These are phyloP conservation scores for Morbakka virulenta DNA, from an alignment of 30 jellyfish, hydroid and myxozoan genomes.

Conservation along the genomic window DNA sequence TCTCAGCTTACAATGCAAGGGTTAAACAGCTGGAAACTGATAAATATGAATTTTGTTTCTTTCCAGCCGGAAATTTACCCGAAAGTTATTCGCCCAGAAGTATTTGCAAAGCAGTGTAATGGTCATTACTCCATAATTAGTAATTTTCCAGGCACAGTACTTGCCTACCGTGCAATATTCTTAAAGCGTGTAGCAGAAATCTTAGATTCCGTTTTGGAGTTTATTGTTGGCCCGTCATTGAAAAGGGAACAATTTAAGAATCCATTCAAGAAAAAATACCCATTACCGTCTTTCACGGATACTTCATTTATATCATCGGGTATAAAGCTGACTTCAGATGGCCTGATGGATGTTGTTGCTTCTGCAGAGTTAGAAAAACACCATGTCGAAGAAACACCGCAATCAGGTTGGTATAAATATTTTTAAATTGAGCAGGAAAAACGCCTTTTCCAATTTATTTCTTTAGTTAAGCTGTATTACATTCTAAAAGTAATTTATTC, in stretches of 20 bases:
- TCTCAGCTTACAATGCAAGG: too few species aligned
- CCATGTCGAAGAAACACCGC: too few species aligned
- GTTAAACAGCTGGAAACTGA: too few species aligned
- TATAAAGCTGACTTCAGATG: conserved; percentile 2
- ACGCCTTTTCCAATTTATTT: too few species aligned
- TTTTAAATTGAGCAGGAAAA: too few species aligned
- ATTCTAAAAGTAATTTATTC: too few species aligned
- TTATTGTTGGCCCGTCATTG: conserved; percentile 82
- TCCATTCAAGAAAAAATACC: conserved; percentile 30
- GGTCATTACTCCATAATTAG: conserved; percentile 57
- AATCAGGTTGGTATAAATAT: too few species aligned
- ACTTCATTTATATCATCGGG: conserved; percentile 76
- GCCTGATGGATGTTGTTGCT: neutral
- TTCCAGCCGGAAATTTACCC: conserved; percentile 66
- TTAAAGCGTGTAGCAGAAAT: conserved; percentile 73
- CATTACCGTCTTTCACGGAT: conserved; percentile 52
- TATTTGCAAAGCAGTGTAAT: conserved; percentile 44
- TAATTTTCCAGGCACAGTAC: conserved; percentile 56
- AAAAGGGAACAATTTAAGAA: conserved; percentile 60
- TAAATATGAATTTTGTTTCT: neutral
- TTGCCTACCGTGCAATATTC: conserved; percentile 62
- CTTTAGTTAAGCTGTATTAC: too few species aligned
- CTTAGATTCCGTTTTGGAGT: conserved; percentile 74
- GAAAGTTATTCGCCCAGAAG: conserved; percentile 51
- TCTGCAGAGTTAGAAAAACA: neutral